Evolutionary conservation across 2,888 invertebrate species (phyloP), one percentile per base, ranked within the genome.

Genomic region (Sisyra terminalis): DNA sequence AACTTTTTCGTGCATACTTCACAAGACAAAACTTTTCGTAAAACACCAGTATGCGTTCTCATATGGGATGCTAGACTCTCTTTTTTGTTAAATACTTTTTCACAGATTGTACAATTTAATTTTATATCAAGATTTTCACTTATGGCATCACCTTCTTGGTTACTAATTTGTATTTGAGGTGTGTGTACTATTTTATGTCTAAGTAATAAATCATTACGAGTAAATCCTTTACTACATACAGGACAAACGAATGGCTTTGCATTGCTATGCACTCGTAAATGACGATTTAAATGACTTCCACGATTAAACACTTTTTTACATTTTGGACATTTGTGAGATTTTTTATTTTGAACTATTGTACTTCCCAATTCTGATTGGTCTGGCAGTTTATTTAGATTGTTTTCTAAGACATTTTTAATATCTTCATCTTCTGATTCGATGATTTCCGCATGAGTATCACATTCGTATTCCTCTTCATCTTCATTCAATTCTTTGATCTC

Each of bases 21-120:
- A 54, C 73, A 73, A 3, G 51, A 44, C 40, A 50, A 54, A 9
- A 46, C 41, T 42, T 59, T 56, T 46, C 55, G 61, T 6, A 29
- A 15, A 3, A 42, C 44, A 31, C 36, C 44, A 46, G 55, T 52
- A 46, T 57, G 57, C 17, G 55, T 56, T 41, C 53, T 49, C 51
- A 61, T 58, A 50, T 70, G 69, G 10, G 62, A 57, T 4, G 66
- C 62, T 0, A 75, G 54, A 3, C 71, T 68, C 39, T 67, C 63
- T 36, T 61, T 59, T 49, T 69, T 72, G 3, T 54, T 57, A 52
- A 72, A 75, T 16, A 58, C 59, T 49, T 65, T 60, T n/a, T 62
- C 56, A 54, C 76, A 76, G 36, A 69, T 57, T 1, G 62, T 50
- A 53, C 75, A 76, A 50, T 60, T 59, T 44, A 58, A 61, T 36